phyloP scores from a whole-genome alignment of 2,888 invertebrate species.

The Oscheius sp. region DNA sequence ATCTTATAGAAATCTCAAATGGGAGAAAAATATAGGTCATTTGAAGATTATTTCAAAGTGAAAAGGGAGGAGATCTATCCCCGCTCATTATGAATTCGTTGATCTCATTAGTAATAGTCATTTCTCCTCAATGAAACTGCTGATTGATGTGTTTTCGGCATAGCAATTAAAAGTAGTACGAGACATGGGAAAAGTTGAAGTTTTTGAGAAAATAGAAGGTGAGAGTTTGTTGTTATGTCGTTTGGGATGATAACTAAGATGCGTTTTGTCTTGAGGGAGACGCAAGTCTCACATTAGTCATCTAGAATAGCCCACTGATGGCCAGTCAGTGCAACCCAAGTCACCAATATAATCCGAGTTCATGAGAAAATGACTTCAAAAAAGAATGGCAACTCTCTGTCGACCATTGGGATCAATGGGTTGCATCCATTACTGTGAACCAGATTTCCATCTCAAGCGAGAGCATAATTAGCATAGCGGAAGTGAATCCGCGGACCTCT shows the following conservation, averaged over 20 bases:
- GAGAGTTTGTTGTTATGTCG: too few species aligned
- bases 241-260: conserved; percentile 17
- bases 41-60: neutral
- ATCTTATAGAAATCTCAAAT: conserved; percentile 3
- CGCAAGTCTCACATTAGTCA: conserved; percentile 29
- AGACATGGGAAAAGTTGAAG: neutral
- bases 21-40: neutral
- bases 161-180: conserved; percentile 10
- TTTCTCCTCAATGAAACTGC: conserved; percentile 32
- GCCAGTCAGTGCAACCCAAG: conserved; percentile 30
- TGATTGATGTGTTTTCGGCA: conserved; percentile 33
- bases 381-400: too few species aligned
- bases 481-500: too few species aligned
- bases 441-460: too few species aligned
- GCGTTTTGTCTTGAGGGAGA: conserved; percentile 24
- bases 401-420: too few species aligned
- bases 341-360: neutral
- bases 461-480: too few species aligned
- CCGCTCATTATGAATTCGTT: conserved; percentile 33
- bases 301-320: conserved; percentile 31
- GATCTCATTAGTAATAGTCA: conserved; percentile 33
- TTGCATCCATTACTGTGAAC: too few species aligned
- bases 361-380: too few species aligned
- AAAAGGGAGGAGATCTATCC: conserved; percentile 6
- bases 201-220: neutral